Percentiles rank a stretch among this genome's conserved stretches.
Conservation (phyloP, 2,113 vertebrate genomes). For the Rhabdornis inornatus region DNA sequence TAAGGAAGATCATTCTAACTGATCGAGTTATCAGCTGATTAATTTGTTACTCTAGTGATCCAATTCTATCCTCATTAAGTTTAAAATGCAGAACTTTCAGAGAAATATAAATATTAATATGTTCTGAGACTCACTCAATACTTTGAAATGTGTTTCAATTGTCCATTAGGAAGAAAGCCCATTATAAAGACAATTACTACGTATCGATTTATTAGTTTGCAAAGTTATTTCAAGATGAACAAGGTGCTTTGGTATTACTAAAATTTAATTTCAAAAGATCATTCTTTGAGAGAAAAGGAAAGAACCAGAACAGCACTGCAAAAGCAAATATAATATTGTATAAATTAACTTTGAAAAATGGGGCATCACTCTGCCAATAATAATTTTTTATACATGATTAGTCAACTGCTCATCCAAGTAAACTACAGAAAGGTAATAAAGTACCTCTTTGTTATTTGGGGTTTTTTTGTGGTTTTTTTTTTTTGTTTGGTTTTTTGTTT, state of each 20-base stretch:
- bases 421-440: neutral
- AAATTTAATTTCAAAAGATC: neutral
- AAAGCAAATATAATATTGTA: neutral
- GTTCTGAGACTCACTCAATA: conserved; percentile 15
- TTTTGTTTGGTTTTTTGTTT: no score
- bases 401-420: neutral
- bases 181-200: neutral
- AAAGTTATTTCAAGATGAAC: neutral
- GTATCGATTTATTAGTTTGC: conserved; percentile 42
- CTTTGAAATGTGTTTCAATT: conserved; percentile 38
- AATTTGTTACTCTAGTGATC: neutral
- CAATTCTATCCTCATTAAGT: neutral
- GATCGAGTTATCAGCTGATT: neutral
- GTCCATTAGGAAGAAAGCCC: neutral
- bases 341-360: conserved; percentile 3
- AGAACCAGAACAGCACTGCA: neutral
- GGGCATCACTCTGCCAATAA: neutral
- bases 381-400: neutral
- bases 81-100: neutral
- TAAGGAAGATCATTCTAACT: neutral
- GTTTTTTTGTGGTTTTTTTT: no score
- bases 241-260: neutral
- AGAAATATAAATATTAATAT: neutral
- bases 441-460: neutral
- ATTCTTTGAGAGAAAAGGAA: conserved; percentile 8